phyloP scores from a whole-genome alignment of 64 coral and sea anemone genomes.

The Stichodactyla helianthus region DNA sequence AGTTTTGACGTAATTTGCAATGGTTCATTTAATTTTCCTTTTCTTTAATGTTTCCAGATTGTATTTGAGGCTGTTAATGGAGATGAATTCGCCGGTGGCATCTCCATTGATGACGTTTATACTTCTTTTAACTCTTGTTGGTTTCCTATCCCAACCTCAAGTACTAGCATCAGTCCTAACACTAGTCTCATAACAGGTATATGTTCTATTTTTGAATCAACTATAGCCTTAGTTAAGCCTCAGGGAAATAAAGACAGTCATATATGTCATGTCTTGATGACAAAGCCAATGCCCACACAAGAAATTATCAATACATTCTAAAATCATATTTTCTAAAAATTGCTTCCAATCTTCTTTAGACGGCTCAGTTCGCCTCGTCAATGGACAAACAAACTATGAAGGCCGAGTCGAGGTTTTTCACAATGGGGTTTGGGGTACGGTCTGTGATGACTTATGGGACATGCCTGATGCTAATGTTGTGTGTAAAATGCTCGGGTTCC shows the following conservation, averaged over 20 bases:
- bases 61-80: not conserved
- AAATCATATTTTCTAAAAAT: not conserved
- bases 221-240: no score
- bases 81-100: not conserved
- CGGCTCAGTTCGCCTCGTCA: not conserved
- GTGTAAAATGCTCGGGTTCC: not conserved
- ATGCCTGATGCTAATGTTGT: not conserved
- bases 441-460: conserved; percentile 13
- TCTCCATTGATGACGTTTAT: not conserved
- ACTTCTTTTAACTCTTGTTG: not conserved
- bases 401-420: conserved; percentile 1
- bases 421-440: not conserved
- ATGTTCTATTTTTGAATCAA: not conserved
- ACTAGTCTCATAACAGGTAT: not conserved
- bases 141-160: not conserved
- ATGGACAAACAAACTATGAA: conserved; percentile 1
- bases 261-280: no score
- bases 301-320: not conserved
- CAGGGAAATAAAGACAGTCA: no score
- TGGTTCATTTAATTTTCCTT: no score
- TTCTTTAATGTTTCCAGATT: not conserved
- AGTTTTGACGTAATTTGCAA: no score
- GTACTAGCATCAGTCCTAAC: not conserved
- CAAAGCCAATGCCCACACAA: no score
- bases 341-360: not conserved